Evolutionary conservation across 2,888 invertebrate species (phyloP).

Genomic region (Colletes collaris): DNA sequence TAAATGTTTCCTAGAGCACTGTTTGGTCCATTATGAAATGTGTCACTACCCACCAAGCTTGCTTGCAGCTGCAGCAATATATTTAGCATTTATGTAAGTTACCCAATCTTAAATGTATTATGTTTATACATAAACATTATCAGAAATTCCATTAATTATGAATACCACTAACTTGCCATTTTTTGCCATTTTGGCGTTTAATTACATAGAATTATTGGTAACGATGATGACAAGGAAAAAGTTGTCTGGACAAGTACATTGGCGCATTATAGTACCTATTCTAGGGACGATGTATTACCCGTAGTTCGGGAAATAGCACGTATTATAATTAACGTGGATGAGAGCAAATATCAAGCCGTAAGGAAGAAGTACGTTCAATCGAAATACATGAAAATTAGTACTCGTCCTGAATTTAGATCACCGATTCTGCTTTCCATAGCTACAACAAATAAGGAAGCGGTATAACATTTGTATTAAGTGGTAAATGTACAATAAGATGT

Average conservation of each 20-base stretch:
- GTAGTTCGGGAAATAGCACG: conserved; percentile 88
- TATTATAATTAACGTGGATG: conserved; percentile 88
- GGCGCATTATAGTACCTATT: conserved; percentile 90
- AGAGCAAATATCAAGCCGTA: conserved; percentile 88
- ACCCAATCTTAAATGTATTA: neutral
- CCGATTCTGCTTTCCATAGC: conserved; percentile 63
- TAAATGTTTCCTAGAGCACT: conserved; percentile 95
- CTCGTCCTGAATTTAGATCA: conserved; percentile 86
- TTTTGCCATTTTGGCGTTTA: neutral
- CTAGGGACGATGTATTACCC: conserved; percentile 87
- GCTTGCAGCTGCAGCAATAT: conserved; percentile 92
- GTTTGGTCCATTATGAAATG: conserved; percentile 91
- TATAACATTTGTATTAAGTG: conserved; percentile 32
- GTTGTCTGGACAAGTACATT: conserved; percentile 90
- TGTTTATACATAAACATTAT: no score
- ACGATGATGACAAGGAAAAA: conserved; percentile 81
- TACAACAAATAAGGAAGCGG: conserved; percentile 7
- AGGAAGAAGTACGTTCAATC: conserved; percentile 87
- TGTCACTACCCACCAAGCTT: conserved; percentile 92
- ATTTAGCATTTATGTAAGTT: conserved; percentile 87
- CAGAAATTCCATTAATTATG: neutral
- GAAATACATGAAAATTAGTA: conserved; percentile 87
- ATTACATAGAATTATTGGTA: conserved; percentile 72
- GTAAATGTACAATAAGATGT: conserved; percentile 31
- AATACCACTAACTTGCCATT: neutral